Evolutionary conservation across 2,888 invertebrate genomes (phyloP), one percentile per base, ranked within the genome.

Genomic region (Tiliacea aurago): DNA sequence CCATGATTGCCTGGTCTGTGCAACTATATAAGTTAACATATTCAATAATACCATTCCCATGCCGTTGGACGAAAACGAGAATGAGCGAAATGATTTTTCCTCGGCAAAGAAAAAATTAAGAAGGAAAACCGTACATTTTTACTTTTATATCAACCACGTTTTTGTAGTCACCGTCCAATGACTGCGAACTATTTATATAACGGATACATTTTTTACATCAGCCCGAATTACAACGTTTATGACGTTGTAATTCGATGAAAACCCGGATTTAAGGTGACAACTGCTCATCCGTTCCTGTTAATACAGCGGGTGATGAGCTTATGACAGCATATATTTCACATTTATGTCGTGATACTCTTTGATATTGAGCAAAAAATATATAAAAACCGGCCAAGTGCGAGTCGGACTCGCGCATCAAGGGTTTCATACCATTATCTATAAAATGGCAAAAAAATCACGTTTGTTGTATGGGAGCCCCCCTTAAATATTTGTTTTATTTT

Each of bases 191-290:
- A 84, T 73, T 70, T 68, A 61, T 56, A 76, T 33, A 61, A 47
- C 76, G 64, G 82, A 84, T 66, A 81, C 68, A 84, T 76, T 76
- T 84, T 80, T 84, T 81, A 73, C 58, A 67, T 33, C 51, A 28
- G 23, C 10, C 51, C 47, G 69, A 66, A 69, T 28, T 53, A 69
- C 79, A 51, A 67, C 28, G 28, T 28, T 28, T 28, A 28, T 28
- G 28, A 23, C 7, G 56, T n/a, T 56, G 10, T 56, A 59, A 55
- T 73, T 49, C 51, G 74, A 66, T 80, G 84, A 70, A 69, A 80
- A 69, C 23, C 28, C 45, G 66, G 55, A 73, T 69, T 66, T 51
- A 47, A 63, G 33, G 59, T 80, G 84, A 79, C 80, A 83, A 74
- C 69, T 45, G 58, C n/a, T 47, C 62, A 67, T 84, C 69, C 84